phyloP scores from a whole-genome alignment of 37 sponge, comb jelly and placozoan genomes.

The Chondrilla cf. caribensis region DNA sequence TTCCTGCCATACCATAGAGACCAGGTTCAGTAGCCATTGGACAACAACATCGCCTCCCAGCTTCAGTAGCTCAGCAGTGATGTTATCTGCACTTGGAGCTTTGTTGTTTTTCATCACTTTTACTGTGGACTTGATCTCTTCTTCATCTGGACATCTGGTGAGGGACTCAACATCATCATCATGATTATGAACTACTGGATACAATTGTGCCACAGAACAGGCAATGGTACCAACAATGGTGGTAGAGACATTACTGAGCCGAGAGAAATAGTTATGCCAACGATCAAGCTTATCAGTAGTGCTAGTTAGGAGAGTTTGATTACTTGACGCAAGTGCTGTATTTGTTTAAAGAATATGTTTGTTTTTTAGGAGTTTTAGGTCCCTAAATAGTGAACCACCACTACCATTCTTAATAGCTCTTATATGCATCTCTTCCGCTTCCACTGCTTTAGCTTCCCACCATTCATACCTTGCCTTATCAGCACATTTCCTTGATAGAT shows the following conservation, averaged over 20 bases:
- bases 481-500: not conserved
- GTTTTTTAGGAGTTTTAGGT: not conserved
- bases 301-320: not conserved
- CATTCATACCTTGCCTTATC: conserved; percentile 16
- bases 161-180: not conserved
- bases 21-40: too few species aligned
- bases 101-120: not conserved
- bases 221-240: not conserved
- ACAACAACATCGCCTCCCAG: too few species aligned
- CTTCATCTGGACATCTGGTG: not conserved
- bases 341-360: not conserved
- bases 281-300: not conserved
- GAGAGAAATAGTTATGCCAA: not conserved
- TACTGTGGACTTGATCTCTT: not conserved
- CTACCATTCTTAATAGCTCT: not conserved
- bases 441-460: conserved; percentile 15
- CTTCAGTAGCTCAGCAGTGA: too few species aligned
- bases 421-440: not conserved
- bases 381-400: conserved; percentile 1
- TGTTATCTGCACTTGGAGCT: too few species aligned
- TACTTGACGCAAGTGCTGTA: not conserved
- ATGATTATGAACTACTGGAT: not conserved
- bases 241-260: not conserved
- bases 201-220: not conserved
- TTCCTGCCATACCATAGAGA: too few species aligned